Conservation (phyloP, 2,888 invertebrate species). For the Acanthoscelides obtectus region DNA sequence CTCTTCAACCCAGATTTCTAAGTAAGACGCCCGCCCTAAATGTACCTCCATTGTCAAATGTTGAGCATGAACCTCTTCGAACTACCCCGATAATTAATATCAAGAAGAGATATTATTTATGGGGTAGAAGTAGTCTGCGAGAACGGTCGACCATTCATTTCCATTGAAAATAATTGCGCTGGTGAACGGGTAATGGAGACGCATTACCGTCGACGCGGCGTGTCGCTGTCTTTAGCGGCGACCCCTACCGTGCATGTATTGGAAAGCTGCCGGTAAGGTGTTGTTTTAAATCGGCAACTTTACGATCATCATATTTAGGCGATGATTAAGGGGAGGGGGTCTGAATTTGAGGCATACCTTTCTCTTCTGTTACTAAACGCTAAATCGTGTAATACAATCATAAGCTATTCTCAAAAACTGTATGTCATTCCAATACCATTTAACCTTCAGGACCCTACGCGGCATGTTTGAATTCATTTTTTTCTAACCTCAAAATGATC, state of each 20-base stretch:
- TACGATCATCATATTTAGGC: too few species aligned
- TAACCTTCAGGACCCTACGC: too few species aligned
- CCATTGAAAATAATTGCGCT: constrained; percentile 25
- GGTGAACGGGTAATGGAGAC: constrained; percentile 22
- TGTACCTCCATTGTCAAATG: not conserved
- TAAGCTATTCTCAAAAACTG: too few species aligned
- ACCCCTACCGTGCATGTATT: not conserved
- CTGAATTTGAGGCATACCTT: too few species aligned
- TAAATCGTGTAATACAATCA: too few species aligned
- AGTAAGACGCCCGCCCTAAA: not conserved
- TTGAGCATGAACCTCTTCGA: not conserved
- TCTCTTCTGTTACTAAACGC: too few species aligned
- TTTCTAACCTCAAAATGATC: too few species aligned
- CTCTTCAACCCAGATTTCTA: not conserved
- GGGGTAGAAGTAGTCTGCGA: constrained; percentile 21
- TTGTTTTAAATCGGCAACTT: not conserved
- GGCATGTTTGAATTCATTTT: too few species aligned
- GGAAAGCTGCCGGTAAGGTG: not conserved
- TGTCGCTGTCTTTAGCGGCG: not conserved
- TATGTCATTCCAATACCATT: too few species aligned
- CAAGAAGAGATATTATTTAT: constrained; percentile 28
- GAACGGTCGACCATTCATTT: constrained; percentile 31
- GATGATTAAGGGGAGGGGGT: too few species aligned
- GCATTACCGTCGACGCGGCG: constrained; percentile 19
- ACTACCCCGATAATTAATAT: constrained; percentile 31